Evolutionary conservation across 1,140 invertebrate genomes (phyloP).

Genomic region (Venustaconcha ellipsiformis): DNA sequence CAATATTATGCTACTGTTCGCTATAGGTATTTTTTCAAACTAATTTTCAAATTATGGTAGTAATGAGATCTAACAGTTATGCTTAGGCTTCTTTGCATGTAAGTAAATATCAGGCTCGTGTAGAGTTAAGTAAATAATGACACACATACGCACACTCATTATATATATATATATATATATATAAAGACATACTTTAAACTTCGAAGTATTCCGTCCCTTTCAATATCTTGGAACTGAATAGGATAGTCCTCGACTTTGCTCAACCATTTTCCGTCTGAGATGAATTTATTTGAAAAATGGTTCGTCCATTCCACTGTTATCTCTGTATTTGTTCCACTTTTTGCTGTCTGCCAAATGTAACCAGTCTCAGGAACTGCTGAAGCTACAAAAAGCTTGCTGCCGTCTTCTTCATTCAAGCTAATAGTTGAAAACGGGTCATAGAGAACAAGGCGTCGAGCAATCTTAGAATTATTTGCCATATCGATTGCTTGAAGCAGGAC

Average conservation of each 20-base stretch:
- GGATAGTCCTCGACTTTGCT: conserved; percentile 8
- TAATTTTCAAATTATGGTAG: too few species aligned
- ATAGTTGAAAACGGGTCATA: not conserved
- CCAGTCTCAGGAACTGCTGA: conserved; percentile 25
- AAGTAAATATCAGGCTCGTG: too few species aligned
- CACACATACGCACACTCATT: too few species aligned
- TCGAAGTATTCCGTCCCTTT: conserved; percentile 11
- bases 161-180: too few species aligned
- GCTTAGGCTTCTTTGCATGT: too few species aligned
- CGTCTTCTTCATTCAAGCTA: not conserved
- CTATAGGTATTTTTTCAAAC: too few species aligned
- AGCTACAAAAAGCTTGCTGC: conserved; percentile 11
- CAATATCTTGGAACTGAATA: conserved; percentile 5
- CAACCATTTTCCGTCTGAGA: conserved; percentile 3
- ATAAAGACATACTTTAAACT: conserved; percentile 9
- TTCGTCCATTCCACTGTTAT: conserved; percentile 7
- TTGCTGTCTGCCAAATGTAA: conserved; percentile 25
- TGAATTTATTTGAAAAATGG: conserved; percentile 15
- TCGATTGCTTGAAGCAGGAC: conserved; percentile 6
- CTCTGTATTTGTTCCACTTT: not conserved
- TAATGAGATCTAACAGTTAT: too few species aligned
- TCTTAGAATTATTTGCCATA: conserved; percentile 14
- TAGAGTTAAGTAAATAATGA: too few species aligned
- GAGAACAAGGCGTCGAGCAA: conserved; percentile 4
- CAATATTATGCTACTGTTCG: too few species aligned